Evolutionary conservation across 2,113 vertebrate genomes (phyloP).

Genomic region (Mesembrinibis cayennensis): DNA sequence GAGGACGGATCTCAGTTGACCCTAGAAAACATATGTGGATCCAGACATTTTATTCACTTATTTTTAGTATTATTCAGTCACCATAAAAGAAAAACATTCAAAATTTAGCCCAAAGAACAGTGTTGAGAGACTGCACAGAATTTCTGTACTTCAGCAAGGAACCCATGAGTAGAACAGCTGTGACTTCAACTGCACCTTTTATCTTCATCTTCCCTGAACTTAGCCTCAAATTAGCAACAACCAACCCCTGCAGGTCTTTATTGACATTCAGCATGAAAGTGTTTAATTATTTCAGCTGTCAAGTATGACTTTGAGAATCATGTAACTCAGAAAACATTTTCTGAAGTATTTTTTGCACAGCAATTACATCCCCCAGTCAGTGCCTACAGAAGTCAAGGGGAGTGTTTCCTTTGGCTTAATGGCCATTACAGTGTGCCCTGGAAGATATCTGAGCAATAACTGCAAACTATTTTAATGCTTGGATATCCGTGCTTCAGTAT

Average conservation of each 20-base stretch:
- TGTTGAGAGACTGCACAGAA: background rate
- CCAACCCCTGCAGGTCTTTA: conserved; percentile 26
- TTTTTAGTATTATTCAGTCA: background rate
- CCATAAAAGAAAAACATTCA: background rate
- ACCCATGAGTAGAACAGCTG: background rate
- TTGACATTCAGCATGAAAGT: conserved; percentile 13
- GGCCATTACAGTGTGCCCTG: background rate
- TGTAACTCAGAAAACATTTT: background rate
- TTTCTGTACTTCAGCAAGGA: background rate
- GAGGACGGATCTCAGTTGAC: background rate
- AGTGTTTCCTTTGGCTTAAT: background rate
- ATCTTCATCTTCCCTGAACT: background rate
- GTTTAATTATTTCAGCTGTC: conserved; percentile 45
- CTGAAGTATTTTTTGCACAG: background rate
- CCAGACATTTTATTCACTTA: background rate
- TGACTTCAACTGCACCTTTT: background rate
- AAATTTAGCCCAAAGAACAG: background rate
- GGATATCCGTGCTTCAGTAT: background rate
- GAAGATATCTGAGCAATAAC: background rate
- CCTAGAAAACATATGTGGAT: background rate
- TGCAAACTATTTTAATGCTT: background rate
- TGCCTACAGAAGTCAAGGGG: background rate
- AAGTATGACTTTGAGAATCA: conserved; percentile 23
- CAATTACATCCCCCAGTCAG: background rate
- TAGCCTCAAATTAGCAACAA: conserved; percentile 41